Base-by-base conservation (phyloP, 2,888 invertebrate species). In the Hymenopus coronatus region DNA sequence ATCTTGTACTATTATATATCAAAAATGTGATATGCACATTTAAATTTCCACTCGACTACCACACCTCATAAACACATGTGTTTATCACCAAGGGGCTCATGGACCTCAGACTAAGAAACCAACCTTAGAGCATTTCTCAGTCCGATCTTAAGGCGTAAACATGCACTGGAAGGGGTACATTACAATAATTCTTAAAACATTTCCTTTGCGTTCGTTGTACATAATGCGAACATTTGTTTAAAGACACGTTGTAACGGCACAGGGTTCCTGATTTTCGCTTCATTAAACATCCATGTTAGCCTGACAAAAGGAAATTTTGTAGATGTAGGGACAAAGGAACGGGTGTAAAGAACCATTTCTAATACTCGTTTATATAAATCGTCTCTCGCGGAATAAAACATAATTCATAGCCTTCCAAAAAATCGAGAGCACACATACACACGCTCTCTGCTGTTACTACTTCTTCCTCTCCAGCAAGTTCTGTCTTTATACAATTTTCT, bases 401-500 rank as follows among this genome's bases (percentile, higher is more conserved):
- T 70, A 70, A 70, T 70, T 70, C 54, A 70, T 70, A 70, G 54
- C 54, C 54, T 6, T 12, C 54, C 54, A 70, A 70, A 70, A 70
- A 70, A 70, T 70, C 54, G 54, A 70, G 54, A 70, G 54, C 54
- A 70, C 54, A 70, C 54, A 70, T 12, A 40, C 54, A 70, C 25
- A 20, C 54, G 6, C 54, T 20, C 54, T 9, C 9, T 4, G 0
- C 15, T 15, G 2, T 3, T 4, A 6, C 54, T 54, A 6, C 85
- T 27, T 25, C 27, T 12, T 33, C 27, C 40, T 30, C 84, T 40
- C 15, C 87, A 87, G 28, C 87, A 81, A 70, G 4, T 81, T 87
- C 82, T 87, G 85, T 87, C 87, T 82, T 87, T 87, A 87, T 87
- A 81, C 81, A 87, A 87, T 87, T 87, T 87, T 87, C 87, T 28